A percentile compares a stretch with the other conserved stretches of the same genome.
Conservation (phyloP, 2,888 invertebrate genomes). For the Hoplodrina blanda region DNA sequence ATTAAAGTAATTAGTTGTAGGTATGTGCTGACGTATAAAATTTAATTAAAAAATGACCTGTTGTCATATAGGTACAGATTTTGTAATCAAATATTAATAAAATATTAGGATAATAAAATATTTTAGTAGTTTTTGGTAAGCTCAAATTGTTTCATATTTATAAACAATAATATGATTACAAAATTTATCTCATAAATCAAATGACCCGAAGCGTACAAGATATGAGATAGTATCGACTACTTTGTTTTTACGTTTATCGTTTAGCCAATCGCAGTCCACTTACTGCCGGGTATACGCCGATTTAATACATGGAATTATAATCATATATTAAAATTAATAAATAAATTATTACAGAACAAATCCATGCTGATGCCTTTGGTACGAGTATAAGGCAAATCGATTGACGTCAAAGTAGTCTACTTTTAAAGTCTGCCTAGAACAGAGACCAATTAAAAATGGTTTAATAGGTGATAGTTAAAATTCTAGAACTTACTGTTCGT, state of each 20-base stretch:
- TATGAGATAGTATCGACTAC: conserved; percentile 14
- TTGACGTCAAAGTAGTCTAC: no score
- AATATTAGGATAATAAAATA: conserved; percentile 20
- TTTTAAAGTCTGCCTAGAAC: no score
- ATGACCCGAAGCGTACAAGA: conserved; percentile 28
- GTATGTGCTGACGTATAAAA: conserved; percentile 6
- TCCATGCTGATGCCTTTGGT: no score
- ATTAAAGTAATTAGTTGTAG: not conserved
- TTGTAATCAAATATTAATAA: no score
- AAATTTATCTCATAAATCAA: conserved; percentile 31
- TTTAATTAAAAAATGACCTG: conserved; percentile 14
- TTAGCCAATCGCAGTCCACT: not conserved
- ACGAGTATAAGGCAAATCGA: no score
- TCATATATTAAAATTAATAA: not conserved
- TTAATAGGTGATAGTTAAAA: not conserved
- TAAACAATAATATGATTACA: conserved; percentile 25
- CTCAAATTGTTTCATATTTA: conserved; percentile 29
- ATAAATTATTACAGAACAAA: no score
- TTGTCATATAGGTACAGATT: conserved; percentile 1
- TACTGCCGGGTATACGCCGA: not conserved
- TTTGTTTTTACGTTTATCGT: not conserved
- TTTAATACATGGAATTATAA: no score
- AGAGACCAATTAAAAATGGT: no score
- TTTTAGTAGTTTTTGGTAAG: conserved; percentile 4
- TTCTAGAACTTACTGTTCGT: conserved; percentile 81